These are phyloP conservation scores for Notechis scutatus DNA, from an alignment of 2,113 vertebrate genomes.

Conservation along the genomic window DNA sequence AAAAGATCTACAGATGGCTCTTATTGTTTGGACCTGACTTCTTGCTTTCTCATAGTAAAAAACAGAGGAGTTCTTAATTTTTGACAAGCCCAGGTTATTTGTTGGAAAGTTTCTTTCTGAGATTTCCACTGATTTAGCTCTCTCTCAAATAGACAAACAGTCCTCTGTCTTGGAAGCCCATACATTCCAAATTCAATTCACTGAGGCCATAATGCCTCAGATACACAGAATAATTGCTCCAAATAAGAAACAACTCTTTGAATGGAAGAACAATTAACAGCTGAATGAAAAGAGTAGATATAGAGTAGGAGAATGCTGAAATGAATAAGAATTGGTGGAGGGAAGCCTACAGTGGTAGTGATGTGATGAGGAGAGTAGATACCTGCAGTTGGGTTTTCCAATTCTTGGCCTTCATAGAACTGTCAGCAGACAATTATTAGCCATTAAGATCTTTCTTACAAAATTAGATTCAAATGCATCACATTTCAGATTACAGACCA, in stretches of 20 bases:
- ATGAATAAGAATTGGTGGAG: neutral
- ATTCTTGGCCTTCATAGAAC: neutral
- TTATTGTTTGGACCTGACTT: neutral
- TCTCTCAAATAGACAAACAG: neutral
- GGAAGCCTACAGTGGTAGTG: neutral
- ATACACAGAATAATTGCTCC: slow-evolving; percentile 12
- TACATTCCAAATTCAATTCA: neutral
- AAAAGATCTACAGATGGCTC: neutral
- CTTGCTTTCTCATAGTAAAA: neutral
- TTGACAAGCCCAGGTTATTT: neutral
- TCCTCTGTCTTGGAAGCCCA: neutral
- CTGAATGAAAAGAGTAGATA: slow-evolving; percentile 1
- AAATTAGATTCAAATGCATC: neutral
- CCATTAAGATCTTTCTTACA: neutral
- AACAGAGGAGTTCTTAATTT: neutral
- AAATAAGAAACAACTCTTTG: slow-evolving; percentile 5
- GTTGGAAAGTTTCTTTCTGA: neutral
- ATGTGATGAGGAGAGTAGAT: slow-evolving; percentile 7
- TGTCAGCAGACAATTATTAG: slow-evolving; percentile 9
- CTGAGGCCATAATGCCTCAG: neutral
- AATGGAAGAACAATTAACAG: neutral
- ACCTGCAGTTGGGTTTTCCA: neutral
- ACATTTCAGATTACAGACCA: slow-evolving; percentile 6
- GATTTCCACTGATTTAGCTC: neutral
- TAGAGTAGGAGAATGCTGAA: neutral